These are phyloP conservation scores for Mallotus villosus DNA, from an alignment of 2,797 vertebrate species.

Conservation along the genomic window DNA sequence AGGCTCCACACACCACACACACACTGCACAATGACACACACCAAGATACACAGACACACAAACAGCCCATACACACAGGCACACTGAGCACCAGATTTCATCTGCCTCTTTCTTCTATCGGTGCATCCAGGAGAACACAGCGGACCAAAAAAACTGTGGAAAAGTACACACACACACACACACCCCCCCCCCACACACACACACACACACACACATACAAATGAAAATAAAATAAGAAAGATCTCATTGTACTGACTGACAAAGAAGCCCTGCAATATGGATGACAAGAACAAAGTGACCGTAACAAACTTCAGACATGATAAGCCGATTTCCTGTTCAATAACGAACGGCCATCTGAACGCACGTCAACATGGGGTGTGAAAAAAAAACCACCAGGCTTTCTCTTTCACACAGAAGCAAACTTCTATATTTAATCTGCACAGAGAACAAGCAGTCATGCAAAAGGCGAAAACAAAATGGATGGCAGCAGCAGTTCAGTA, in stretches of 20 bases:
- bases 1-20: not conserved
- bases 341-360: slow-evolving; percentile 81
- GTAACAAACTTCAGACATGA: slow-evolving; percentile 79
- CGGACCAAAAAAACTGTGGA: slow-evolving; percentile 69
- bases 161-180: slow-evolving; percentile 43
- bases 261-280: slow-evolving; percentile 80
- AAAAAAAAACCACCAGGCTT: slow-evolving; percentile 65
- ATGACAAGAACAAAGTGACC: slow-evolving; percentile 77
- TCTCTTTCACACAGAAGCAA: slow-evolving; percentile 75
- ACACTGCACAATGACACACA: not conserved
- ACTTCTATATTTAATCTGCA: slow-evolving; percentile 83
- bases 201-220: slow-evolving; percentile 32
- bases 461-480: slow-evolving; percentile 78
- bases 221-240: slow-evolving; percentile 56
- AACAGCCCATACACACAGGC: slow-evolving; percentile 1
- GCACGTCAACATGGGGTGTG: slow-evolving; percentile 68
- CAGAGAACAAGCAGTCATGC: slow-evolving; percentile 74
- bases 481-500: slow-evolving; percentile 71
- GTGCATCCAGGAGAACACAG: slow-evolving; percentile 53
- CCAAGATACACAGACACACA: not conserved
- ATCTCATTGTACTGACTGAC: slow-evolving; percentile 71
- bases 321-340: slow-evolving; percentile 79
- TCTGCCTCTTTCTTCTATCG: too few relatives aligned
- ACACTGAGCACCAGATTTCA: slow-evolving; percentile 27
- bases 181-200: slow-evolving; percentile 27